Evolutionary conservation across 2,113 vertebrate species (phyloP), one percentile per base, ranked within the genome.

Genomic region (Grus americana): DNA sequence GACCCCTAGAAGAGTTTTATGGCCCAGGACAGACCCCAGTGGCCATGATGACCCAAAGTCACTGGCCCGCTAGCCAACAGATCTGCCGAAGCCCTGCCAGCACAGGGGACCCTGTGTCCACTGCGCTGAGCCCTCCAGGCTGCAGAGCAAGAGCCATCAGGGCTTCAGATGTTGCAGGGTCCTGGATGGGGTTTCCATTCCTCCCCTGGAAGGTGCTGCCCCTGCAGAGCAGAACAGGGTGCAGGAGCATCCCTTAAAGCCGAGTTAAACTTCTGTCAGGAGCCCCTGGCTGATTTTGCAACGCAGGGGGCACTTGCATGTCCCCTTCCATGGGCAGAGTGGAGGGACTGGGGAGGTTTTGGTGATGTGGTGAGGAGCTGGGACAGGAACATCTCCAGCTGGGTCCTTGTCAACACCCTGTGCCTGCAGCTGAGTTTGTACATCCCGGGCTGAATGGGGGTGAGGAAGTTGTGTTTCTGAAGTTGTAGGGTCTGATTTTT

Each of bases 381-480:
- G 42, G 67, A 34, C 23, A 70, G 61, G 32, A 32, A 32, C 30
- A 29, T 8, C 38, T 80, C 34, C 20, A 38, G 9, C n/a, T 36
- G 44, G 23, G 12, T 46, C 30, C 61, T 50, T 38, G 30, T 2
- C 40, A 22, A 5, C 29, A 21, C 7, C 18, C 23, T 38, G 26
- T 3, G 1, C 34, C 57, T 42, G 13, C 7, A 2, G 0, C 13
- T 58, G 50, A 14, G 3, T 17, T 75, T 36, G 50, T 26, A 47
- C n/a, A 26, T 34, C 21, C 5, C 2, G 2, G 58, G 11, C 15
- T 46, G 22, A 52, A 4, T 0, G 1, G 15, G 5, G 7, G 1
- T 22, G 46, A 70, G 29, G 5, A 30, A 47, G 0, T n/a, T 24
- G 18, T 21, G 1, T 42, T 40, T 30, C 59, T 74, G 8, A 34